Conservation (phyloP, 2,888 invertebrate genomes). For the Mythimna ferrago region DNA sequence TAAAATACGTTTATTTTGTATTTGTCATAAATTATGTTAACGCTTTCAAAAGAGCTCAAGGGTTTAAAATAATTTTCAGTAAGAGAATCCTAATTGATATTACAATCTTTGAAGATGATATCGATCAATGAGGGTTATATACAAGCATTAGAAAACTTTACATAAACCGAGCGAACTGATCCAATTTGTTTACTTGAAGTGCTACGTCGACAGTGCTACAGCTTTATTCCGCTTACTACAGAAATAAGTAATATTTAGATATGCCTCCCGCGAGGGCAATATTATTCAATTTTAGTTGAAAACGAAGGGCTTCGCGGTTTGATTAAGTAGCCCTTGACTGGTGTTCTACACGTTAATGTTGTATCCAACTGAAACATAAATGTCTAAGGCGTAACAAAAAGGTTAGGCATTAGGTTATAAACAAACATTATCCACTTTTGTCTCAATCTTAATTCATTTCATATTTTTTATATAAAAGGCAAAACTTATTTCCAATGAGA, state of each 20-base stretch:
- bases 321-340: conserved; percentile 40
- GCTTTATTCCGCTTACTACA: conserved; percentile 72
- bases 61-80: conserved; percentile 18
- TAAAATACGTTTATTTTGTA: conserved; percentile 8
- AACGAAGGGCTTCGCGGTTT: conserved; percentile 44
- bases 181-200: conserved; percentile 77
- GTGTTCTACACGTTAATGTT: conserved; percentile 42
- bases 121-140: conserved; percentile 45
- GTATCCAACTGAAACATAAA: conserved; percentile 18
- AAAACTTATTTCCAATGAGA: conserved; percentile 20
- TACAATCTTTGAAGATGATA: conserved; percentile 18
- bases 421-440: not conserved
- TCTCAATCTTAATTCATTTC: conserved; percentile 10
- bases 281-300: conserved; percentile 56
- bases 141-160: conserved; percentile 68
- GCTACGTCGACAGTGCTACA: conserved; percentile 69
- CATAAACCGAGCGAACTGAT: conserved; percentile 71
- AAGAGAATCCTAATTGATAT: not conserved
- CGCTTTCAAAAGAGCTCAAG: conserved; percentile 11
- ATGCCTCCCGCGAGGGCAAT: conserved; percentile 45
- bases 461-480: not conserved
- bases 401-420: conserved; percentile 1
- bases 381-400: conserved; percentile 10
- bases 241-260: conserved; percentile 65
- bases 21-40: conserved; percentile 12